A percentile compares a stretch with the other conserved stretches of the same genome.
phyloP scores from a whole-genome alignment of 2,797 vertebrate species.

The Eulemur albifrons region DNA sequence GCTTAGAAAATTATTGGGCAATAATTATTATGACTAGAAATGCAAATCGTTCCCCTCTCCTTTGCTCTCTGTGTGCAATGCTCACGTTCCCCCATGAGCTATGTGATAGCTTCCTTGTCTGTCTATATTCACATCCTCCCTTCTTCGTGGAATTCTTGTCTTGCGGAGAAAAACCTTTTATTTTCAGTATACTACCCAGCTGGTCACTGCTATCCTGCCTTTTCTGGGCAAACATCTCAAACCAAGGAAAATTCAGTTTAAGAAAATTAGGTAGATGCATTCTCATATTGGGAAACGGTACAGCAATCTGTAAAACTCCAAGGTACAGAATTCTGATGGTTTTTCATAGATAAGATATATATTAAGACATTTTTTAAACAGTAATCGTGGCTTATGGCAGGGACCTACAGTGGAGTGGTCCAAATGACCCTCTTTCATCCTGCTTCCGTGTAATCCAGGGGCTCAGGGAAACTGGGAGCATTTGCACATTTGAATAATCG shows the following conservation, averaged over 20 bases:
- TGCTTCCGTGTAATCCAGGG: not conserved
- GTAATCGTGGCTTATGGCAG: not conserved
- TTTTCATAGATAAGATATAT: not conserved
- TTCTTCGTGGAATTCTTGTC: not conserved
- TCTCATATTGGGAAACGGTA: not conserved
- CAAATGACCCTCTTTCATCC: not conserved
- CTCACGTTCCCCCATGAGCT: not conserved
- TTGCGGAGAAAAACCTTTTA: not conserved
- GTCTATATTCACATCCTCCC: not conserved
- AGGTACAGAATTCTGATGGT: not conserved
- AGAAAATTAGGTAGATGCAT: not conserved
- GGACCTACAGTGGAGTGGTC: not conserved
- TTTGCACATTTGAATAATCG: slow-evolving; percentile 47
- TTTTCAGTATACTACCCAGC: not conserved
- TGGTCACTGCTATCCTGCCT: not conserved
- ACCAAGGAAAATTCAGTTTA: not conserved
- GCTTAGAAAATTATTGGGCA: not conserved
- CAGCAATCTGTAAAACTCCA: not conserved
- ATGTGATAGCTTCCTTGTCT: not conserved
- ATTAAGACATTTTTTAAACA: slow-evolving; percentile 13
- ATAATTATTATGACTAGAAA: not conserved
- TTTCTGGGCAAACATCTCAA: not conserved
- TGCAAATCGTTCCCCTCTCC: not conserved
- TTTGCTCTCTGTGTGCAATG: not conserved
- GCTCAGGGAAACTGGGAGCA: not conserved